Percentiles rank a stretch among this genome's conserved stretches.
phyloP scores from a whole-genome alignment of 2,797 vertebrate species.

The Varecia variegata region DNA sequence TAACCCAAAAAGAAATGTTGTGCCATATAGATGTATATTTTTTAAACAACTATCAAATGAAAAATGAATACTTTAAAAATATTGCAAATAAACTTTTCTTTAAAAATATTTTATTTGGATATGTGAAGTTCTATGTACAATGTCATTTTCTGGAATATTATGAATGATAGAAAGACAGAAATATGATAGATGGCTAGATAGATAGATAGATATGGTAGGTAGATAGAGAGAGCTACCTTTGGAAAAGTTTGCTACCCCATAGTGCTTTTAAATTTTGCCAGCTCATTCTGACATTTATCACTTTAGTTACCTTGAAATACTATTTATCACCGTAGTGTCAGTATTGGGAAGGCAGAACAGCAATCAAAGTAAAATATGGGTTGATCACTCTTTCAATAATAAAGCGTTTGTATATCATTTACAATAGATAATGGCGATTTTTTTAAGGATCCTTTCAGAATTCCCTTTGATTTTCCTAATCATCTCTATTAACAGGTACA shows the following conservation, averaged over 20 bases:
- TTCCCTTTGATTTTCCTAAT: background rate
- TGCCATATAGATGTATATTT: background rate
- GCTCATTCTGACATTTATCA: background rate
- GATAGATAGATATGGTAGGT: background rate
- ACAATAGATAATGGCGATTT: background rate
- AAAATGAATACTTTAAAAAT: background rate
- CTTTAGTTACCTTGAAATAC: background rate
- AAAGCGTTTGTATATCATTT: background rate
- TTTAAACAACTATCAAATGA: background rate
- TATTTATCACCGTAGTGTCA: background rate
- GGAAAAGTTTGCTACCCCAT: background rate
- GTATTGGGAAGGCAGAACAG: background rate
- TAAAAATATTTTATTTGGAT: background rate
- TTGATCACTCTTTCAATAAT: background rate
- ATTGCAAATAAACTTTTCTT: background rate
- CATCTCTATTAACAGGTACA: background rate
- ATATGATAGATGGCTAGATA: background rate
- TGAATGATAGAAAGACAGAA: background rate
- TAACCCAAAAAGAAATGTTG: background rate
- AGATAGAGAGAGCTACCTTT: background rate
- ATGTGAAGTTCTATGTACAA: background rate
- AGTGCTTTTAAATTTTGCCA: background rate
- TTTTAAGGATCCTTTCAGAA: background rate
- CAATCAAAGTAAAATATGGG: background rate
- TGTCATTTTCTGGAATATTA: background rate